Conservation (phyloP, 2,797 vertebrate species). For the Melanotaenia nigrans region DNA sequence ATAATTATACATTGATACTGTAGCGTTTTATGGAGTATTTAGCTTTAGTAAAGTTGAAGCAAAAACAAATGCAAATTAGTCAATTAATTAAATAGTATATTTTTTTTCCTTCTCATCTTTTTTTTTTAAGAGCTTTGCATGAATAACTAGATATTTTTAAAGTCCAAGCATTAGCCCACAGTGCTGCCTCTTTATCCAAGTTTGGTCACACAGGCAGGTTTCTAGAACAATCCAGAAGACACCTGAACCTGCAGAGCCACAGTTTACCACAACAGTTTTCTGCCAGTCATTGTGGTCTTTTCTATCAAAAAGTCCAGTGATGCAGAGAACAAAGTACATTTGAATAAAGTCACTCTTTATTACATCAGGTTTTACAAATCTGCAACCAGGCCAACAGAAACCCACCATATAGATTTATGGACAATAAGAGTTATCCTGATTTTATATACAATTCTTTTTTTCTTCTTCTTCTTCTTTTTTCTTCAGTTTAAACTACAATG, state of each 20-base stretch:
- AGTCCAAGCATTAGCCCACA: not conserved
- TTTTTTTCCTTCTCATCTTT: too few relatives aligned
- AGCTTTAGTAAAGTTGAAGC: not conserved
- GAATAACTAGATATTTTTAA: not conserved
- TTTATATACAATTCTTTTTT: slow-evolving; percentile 21
- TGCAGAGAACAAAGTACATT: slow-evolving; percentile 31
- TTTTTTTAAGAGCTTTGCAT: too few relatives aligned
- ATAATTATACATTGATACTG: not conserved
- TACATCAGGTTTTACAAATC: slow-evolving; percentile 71
- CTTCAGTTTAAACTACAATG: slow-evolving; percentile 45
- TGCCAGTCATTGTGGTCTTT: not conserved
- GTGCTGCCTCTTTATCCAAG: not conserved
- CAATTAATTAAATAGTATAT: not conserved
- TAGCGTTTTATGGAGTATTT: not conserved
- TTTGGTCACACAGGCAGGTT: slow-evolving; percentile 17
- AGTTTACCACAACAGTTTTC: not conserved
- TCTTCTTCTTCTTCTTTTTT: slow-evolving; percentile 1
- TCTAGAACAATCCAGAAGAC: slow-evolving; percentile 67
- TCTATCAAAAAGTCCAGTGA: slow-evolving; percentile 13
- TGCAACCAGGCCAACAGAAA: slow-evolving; percentile 36
- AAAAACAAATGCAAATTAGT: not conserved
- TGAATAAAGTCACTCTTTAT: slow-evolving; percentile 71
- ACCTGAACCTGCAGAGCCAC: slow-evolving; percentile 18
- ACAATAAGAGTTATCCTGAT: slow-evolving; percentile 51
- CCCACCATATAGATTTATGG: slow-evolving; percentile 42